Evolutionary conservation across 2,113 vertebrate species (phyloP).

Genomic region (Danionella cerebrum): DNA sequence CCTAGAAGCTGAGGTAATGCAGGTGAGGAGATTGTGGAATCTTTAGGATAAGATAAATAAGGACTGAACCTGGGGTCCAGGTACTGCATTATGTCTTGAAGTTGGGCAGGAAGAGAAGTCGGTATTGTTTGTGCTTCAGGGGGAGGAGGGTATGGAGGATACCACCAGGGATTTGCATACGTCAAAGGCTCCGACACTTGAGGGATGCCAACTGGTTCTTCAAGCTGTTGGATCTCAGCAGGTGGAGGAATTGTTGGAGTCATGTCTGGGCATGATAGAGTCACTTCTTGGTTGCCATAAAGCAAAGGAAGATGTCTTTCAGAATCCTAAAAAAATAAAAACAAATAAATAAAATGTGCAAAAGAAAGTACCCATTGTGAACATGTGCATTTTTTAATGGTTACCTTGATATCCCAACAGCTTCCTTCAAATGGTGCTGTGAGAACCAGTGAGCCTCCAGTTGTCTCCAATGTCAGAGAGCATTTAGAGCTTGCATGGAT

Average conservation of each 20-base stretch:
- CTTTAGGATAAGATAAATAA: too few relatives aligned
- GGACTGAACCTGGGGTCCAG: neutral
- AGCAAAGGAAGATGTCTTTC: neutral
- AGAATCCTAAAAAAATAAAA: neutral
- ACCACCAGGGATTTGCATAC: neutral
- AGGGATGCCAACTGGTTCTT: neutral
- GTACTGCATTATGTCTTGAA: neutral
- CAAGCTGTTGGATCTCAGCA: neutral
- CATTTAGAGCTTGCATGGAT: conserved; percentile 4
- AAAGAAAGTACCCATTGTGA: too few relatives aligned
- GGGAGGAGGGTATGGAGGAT: neutral
- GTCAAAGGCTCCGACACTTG: neutral
- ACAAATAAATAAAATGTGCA: too few relatives aligned
- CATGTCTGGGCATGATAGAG: neutral
- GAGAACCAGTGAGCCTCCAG: conserved; percentile 29
- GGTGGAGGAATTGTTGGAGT: neutral
- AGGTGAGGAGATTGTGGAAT: too few relatives aligned
- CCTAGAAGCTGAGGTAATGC: too few relatives aligned
- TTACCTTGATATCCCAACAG: conserved; percentile 33
- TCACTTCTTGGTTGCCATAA: neutral
- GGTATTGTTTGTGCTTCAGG: neutral
- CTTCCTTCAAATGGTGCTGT: conserved; percentile 26
- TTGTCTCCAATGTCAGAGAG: conserved; percentile 16
- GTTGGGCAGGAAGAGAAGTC: neutral
- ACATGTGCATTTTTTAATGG: too few relatives aligned